Conservation (phyloP, 2,113 vertebrate species). For the Aplodontia rufa region DNA sequence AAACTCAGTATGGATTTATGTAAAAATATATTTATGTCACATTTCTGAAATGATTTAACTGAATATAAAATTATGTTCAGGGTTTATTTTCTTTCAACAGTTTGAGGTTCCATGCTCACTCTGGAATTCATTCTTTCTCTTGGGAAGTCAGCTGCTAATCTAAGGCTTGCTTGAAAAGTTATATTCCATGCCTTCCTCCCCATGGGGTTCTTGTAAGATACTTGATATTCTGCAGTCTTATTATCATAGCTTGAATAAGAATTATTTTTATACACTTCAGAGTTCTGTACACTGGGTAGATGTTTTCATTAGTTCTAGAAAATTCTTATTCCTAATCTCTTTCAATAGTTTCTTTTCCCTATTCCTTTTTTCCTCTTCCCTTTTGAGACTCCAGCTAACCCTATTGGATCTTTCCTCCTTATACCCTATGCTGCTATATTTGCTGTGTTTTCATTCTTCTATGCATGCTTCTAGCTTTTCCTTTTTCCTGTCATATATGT, state of each 20-base stretch:
- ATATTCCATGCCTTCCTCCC: too few species aligned
- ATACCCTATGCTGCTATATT: background rate
- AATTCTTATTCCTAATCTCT: background rate
- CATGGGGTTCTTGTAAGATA: background rate
- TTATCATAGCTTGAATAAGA: background rate
- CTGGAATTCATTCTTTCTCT: background rate
- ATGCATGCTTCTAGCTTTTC: background rate
- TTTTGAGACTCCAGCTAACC: background rate
- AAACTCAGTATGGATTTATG: background rate
- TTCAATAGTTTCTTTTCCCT: background rate
- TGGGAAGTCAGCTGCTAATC: background rate
- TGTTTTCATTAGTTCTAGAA: background rate
- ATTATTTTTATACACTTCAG: background rate
- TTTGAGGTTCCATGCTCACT: background rate
- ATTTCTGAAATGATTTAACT: background rate
- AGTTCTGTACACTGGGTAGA: background rate
- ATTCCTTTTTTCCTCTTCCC: background rate
- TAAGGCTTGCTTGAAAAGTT: background rate
- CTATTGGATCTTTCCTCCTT: background rate
- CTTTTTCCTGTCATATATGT: background rate
- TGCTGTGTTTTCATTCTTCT: background rate
- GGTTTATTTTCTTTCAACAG: background rate
- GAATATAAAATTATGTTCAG: background rate
- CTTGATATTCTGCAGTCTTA: background rate
- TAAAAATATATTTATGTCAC: slow-evolving; percentile 2